These are phyloP conservation scores for Toxonevra muliebris DNA, from an alignment of 2,888 invertebrate genomes.

Conservation along the genomic window DNA sequence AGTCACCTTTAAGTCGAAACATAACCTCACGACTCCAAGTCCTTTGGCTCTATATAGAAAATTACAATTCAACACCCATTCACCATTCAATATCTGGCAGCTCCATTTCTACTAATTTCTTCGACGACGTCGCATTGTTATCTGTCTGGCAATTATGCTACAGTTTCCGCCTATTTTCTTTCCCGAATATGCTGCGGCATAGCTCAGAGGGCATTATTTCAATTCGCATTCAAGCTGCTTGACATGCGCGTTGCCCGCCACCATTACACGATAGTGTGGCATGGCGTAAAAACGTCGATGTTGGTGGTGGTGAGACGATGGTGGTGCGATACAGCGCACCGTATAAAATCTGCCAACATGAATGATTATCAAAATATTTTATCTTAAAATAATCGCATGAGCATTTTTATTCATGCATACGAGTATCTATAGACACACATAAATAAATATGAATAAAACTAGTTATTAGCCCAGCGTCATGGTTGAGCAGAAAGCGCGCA, in stretches of 20 bases:
- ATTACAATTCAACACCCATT: no score
- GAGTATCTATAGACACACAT: no score
- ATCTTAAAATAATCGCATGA: neutral
- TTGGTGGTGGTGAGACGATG: neutral
- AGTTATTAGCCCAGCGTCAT: constrained; percentile 12
- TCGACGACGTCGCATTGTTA: no score
- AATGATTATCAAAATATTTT: constrained; percentile 35
- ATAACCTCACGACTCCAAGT: no score
- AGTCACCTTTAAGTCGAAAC: no score
- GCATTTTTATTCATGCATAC: neutral
- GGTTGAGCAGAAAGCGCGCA: no score
- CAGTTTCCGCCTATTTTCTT: constrained; percentile 36
- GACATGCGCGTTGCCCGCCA: constrained; percentile 15
- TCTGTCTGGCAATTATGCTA: constrained; percentile 21
- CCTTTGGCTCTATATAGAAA: no score
- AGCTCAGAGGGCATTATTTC: neutral
- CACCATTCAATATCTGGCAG: no score
- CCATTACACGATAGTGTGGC: constrained; percentile 17
- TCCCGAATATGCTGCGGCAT: neutral
- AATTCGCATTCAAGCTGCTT: neutral
- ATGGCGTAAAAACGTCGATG: neutral
- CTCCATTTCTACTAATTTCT: no score
- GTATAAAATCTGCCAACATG: constrained; percentile 29
- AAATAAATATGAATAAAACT: constrained; percentile 12
- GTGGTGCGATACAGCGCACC: neutral